A percentile compares a stretch with the other conserved stretches of the same genome.
Conservation (phyloP, 2,888 invertebrate genomes). For the Conus canariensis region DNA sequence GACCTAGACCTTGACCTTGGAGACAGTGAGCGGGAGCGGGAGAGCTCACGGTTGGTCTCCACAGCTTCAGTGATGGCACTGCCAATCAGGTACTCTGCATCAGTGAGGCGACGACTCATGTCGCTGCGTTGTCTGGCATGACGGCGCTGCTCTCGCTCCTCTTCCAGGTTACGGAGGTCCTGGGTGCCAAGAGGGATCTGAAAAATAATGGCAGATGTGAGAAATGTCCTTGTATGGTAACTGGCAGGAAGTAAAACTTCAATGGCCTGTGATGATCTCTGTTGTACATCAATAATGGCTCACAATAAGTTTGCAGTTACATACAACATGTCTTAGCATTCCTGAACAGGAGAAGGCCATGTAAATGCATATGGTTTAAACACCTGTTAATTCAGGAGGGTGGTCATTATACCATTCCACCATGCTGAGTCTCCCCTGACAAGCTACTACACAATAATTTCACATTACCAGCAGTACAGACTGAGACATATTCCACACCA, state of each 20-base stretch:
- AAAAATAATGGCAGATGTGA: neutral
- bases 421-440: too few species aligned
- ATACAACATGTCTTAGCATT: too few species aligned
- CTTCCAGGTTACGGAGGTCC: constrained; percentile 40
- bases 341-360: too few species aligned
- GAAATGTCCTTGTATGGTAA: neutral
- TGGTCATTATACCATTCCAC: too few species aligned
- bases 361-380: too few species aligned
- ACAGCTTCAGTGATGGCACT: constrained; percentile 59
- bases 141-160: constrained; percentile 55
- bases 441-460: too few species aligned
- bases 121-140: constrained; percentile 54
- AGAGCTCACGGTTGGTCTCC: constrained; percentile 63
- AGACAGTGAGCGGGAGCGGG: constrained; percentile 40
- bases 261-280: too few species aligned
- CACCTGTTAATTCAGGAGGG: too few species aligned
- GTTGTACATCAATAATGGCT: too few species aligned
- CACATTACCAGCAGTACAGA: too few species aligned
- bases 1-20: constrained; percentile 15
- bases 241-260: neutral
- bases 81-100: constrained; percentile 69
- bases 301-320: too few species aligned
- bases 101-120: constrained; percentile 63
- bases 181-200: constrained; percentile 36
- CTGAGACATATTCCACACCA: too few species aligned